These are phyloP conservation scores for Aplysia californica DNA, from an alignment of 1,140 invertebrate species.

Conservation along the genomic window DNA sequence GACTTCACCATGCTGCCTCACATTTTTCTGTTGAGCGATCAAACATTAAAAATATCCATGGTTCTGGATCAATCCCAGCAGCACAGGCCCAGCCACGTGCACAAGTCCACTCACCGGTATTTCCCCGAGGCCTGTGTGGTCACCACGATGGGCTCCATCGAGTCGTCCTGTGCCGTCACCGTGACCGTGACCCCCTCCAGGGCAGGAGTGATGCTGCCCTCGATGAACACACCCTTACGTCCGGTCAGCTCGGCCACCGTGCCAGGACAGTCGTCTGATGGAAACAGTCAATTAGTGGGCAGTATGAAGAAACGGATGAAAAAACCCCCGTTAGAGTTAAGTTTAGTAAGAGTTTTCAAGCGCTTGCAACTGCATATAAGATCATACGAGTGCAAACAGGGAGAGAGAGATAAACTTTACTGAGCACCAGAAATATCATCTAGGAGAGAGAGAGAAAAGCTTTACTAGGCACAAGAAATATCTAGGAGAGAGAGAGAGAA, in stretches of 20 bases:
- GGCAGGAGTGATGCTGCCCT: slow-evolving; percentile 74
- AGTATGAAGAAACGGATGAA: background rate
- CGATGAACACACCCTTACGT: slow-evolving; percentile 72
- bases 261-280: slow-evolving; percentile 78
- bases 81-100: too few relatives aligned
- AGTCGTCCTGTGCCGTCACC: slow-evolving; percentile 61
- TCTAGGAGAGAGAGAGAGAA: too few relatives aligned
- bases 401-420: background rate
- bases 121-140: slow-evolving; percentile 75
- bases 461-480: too few relatives aligned
- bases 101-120: slow-evolving; percentile 64
- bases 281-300: background rate
- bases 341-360: too few relatives aligned
- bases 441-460: too few relatives aligned
- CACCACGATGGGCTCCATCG: slow-evolving; percentile 43
- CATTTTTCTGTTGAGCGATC: too few relatives aligned
- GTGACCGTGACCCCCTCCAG: slow-evolving; percentile 77
- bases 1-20: too few relatives aligned
- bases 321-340: background rate
- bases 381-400: too few relatives aligned
- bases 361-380: too few relatives aligned
- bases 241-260: slow-evolving; percentile 72
- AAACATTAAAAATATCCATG: too few relatives aligned
- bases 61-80: too few relatives aligned
- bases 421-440: too few relatives aligned